Base-by-base conservation (phyloP, 30 jellyfish, hydroid and myxozoan genomes). In the Pelagia noctiluca region DNA sequence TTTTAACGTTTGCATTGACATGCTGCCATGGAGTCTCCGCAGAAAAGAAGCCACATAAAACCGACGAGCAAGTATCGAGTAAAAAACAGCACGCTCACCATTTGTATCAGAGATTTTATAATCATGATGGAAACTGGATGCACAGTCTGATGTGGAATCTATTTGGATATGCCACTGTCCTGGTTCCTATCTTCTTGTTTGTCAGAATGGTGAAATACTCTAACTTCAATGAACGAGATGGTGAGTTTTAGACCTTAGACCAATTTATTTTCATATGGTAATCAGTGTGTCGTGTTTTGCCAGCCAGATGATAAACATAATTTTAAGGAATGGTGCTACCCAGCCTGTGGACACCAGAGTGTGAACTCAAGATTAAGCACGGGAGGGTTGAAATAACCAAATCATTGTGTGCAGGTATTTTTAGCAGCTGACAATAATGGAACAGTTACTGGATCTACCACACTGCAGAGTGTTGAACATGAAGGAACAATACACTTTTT, bases 71-170 rank as follows among this genome's bases (percentile, higher is more conserved):
- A 16, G 21, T 30, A 0, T 66, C 13, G 2, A 18, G 33, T 2
- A 64, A 36, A 3, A 29, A 18, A 49, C 35, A n/a, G 8, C 95
- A 84, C 31, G 34, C 65, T 13, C 95, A 84, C 49, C 49, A 25
- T 19, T 50, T 84, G 46, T 74, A 84, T 54, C 95, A 74, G 30
- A 69, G 88, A 34, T 42, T 31, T 35, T 84, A 65, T 50, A 34
- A 72, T 18, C 85, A 73, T 31, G 84, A 84, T 52, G 78, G 16
- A 30, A 50, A 76, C 54, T 93, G 98, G 98, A 32, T 93, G 23
- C 72, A 76, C 13, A 88, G 96, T 52, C 84, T 93, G 26, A 75
- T 76, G 29, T 93, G 96, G 96, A 93, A 93, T 82, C 79, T 93
- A 12, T 25, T 87, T 29, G 98, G 96, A 36, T 93, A 93, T 80